These are phyloP conservation scores for Enteromius radiatus DNA, from an alignment of 2,797 vertebrate species.

Conservation along the genomic window DNA sequence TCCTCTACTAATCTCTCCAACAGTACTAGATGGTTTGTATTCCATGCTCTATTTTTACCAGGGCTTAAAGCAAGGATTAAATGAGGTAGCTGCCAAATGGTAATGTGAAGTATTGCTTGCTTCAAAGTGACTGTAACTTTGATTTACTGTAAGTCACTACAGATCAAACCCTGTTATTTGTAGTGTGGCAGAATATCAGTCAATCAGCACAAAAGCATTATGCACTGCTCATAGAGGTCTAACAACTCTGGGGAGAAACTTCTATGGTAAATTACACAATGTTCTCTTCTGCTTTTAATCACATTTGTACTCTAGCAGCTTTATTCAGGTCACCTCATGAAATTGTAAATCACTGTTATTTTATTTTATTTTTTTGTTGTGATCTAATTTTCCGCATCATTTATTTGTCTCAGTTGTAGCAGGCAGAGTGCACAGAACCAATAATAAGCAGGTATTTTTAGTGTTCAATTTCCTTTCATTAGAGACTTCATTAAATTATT, in stretches of 20 bases:
- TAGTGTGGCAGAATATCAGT: background rate
- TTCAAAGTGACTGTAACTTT: conserved; percentile 14
- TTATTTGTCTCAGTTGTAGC: conserved; percentile 13
- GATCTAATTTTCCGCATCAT: conserved; percentile 39
- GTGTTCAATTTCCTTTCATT: conserved; percentile 15
- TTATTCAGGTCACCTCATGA: conserved; percentile 24
- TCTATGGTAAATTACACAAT: conserved; percentile 22
- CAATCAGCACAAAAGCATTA: conserved; percentile 4
- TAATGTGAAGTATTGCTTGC: conserved; percentile 43
- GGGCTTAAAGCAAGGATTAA: conserved; percentile 69
- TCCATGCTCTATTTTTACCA: conserved; percentile 72
- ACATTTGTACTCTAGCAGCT: conserved; percentile 21
- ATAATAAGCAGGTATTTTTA: conserved; percentile 27
- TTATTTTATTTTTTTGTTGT: conserved; percentile 14
- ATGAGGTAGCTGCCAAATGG: conserved; percentile 29
- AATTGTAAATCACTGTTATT: conserved; percentile 26
- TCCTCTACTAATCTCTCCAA: conserved; percentile 69
- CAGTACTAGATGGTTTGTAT: conserved; percentile 54
- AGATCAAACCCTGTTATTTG: background rate
- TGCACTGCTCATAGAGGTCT: background rate
- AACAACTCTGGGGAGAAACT: conserved; percentile 4
- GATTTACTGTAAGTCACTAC: background rate
- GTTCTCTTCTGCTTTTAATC: conserved; percentile 28
- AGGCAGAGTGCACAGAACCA: conserved; percentile 10
- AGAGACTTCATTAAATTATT: conserved; percentile 20